These are phyloP conservation scores for Drosophila limbata DNA, from an alignment of 2,888 invertebrate genomes.

Conservation along the genomic window DNA sequence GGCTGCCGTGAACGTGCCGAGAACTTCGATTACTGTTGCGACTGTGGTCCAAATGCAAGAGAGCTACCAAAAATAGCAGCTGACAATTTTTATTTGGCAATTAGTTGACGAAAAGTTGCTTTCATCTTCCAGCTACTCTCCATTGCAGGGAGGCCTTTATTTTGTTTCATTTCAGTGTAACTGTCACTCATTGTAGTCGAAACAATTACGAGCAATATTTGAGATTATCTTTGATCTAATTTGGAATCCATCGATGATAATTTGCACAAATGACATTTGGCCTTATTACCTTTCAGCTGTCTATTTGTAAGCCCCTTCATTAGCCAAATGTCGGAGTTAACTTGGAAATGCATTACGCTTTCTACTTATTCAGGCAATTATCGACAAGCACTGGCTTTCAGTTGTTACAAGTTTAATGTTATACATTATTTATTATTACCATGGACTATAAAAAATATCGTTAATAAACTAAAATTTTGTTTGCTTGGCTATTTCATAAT, in stretches of 20 bases:
- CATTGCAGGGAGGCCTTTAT: not conserved
- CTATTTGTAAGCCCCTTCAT: conserved; percentile 6
- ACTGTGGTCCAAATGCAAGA: conserved; percentile 20
- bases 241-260: conserved; percentile 5
- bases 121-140: conserved; percentile 3
- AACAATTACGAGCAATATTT: conserved; percentile 6
- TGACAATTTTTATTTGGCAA: conserved; percentile 54
- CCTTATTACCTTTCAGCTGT: not conserved
- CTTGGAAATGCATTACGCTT: conserved; percentile 23
- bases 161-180: not conserved
- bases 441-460: not conserved
- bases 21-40: conserved; percentile 47
- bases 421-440: not conserved
- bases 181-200: conserved; percentile 1
- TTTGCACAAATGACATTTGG: conserved; percentile 22
- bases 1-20: conserved; percentile 62
- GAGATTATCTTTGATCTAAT: conserved; percentile 16
- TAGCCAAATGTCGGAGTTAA: conserved; percentile 7
- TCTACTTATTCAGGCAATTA: not conserved
- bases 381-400: conserved; percentile 2
- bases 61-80: conserved; percentile 37
- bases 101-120: conserved; percentile 39
- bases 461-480: conserved; percentile 4
- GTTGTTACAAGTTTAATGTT: not conserved
- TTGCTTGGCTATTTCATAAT: conserved; percentile 17